Evolutionary conservation across 30 jellyfish, hydroid and myxozoan species (phyloP), one percentile per base, ranked within the genome.

Genomic region (Morbakka virulenta): DNA sequence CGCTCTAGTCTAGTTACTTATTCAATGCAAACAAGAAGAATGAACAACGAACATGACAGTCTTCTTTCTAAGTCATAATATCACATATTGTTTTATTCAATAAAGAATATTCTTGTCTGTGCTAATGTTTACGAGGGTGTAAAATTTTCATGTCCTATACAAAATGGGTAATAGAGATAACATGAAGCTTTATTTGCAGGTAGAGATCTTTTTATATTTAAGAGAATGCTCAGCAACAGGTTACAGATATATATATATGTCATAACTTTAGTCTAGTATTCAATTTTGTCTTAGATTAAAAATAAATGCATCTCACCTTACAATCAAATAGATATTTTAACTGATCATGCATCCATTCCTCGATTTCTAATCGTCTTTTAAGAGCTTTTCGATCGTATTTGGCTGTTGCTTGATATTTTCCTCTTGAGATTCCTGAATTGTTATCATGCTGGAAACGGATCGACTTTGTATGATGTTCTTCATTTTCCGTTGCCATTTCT

Each of bases 331-430:
- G 74, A 27, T 62, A 69, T 73, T 89, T 69, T 41, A 89, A 52
- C 52, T 89, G 95, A 73, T 75, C 74, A 48, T 89, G 90, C 92
- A 89, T 82, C 97, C 97, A 89, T 48, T 83, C 97, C 57, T 89
- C 97, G 26, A 89, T 63, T 29, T 78, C 92, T 67, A 89, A 71
- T 64, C 97, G 62, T 63, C 77, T 69, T 77, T 81, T 82, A 52
- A 89, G 86, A 25, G 95, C 77, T 70, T 69, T 82, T 49, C 95
- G 64, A 41, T 89, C 95, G 50, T 89, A 89, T 68, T 89, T 89
- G 0, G 95, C 97, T 13, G 97, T 89, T 9, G 95, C 93, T 64
- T 89, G 97, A 65, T 89, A 89, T 49, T 89, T 89, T 32, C 85
- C 72, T 62, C 80, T 28, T 69, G 78, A 77, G 30, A 70, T 76